phyloP scores from a whole-genome alignment of 2,113 vertebrate species.

The Ibidorhyncha struthersii region DNA sequence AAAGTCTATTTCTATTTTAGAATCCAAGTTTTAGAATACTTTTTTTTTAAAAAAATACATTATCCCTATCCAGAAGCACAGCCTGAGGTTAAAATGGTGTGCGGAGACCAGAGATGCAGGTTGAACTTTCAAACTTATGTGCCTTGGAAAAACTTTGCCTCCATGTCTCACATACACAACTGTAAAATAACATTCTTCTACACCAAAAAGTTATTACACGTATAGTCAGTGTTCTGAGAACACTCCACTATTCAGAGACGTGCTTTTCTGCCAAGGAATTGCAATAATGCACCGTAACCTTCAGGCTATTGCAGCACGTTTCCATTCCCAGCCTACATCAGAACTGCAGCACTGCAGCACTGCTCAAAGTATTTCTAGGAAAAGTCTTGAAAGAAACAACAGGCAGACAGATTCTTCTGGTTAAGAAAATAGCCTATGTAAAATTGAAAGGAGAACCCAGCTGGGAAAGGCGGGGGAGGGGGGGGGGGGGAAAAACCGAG shows the following conservation, averaged over 20 bases:
- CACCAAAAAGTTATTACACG: not conserved
- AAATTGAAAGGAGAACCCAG: not conserved
- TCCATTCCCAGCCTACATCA: not conserved
- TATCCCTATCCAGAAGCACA: not conserved
- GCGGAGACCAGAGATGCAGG: not conserved
- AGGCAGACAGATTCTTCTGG: not conserved
- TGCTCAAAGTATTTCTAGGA: not conserved
- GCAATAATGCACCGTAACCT: not conserved
- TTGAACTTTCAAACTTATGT: not conserved
- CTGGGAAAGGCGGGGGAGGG: not conserved
- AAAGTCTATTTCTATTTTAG: not conserved
- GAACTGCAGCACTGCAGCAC: not conserved
- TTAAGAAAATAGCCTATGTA: not conserved
- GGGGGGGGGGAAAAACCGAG: not conserved
- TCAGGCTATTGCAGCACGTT: not conserved
- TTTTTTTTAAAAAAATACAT: not conserved
- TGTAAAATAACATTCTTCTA: not conserved
- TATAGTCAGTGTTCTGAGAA: not conserved
- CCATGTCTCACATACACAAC: not conserved
- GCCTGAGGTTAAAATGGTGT: not conserved
- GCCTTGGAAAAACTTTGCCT: not conserved
- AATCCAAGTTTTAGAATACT: not conserved
- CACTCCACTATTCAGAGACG: not conserved
- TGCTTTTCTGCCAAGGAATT: not conserved
- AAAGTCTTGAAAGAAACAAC: not conserved